Base-by-base conservation (phyloP, 2,888 invertebrate species). In the Atethmia centrago region DNA sequence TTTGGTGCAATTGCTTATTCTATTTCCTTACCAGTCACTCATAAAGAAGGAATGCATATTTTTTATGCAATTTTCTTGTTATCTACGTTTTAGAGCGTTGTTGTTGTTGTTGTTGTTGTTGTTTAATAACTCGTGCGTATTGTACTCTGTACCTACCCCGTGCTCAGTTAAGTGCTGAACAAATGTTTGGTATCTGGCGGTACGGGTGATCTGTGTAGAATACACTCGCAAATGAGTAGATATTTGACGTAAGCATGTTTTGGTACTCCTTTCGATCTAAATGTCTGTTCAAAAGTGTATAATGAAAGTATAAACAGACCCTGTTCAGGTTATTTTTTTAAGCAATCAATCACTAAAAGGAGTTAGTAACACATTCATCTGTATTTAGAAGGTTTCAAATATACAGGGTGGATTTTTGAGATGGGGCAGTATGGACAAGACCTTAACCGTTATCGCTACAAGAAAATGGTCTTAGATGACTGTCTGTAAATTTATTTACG, bases 131-230 rank as follows among this genome's bases (percentile, higher is more conserved):
- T 79, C 77, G 64, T 72, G 74, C 47, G 73, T 69, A 85, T 78
- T 68, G 59, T 28, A 31, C 42, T 51, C 45, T 45, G 79, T 79
- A 31, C 16, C 9, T 28, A 47, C 21, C 5, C 21, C 0, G 49
- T 40, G 81, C 83, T 79, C 78, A 85, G 85, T 82, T 84, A 86
- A 88, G 90, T 86, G 87, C 76, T 88, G 68, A 64, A 79, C 88
- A 87, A 90, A 89, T 90, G 85, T 90, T 90, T 82, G 55, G 63
- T 88, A 80, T 84, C 81, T 79, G 80, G 79, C 79, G 74, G 83
- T 76, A 73, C 71, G 72, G 75, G 79, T 80, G 71, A 71, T 76
- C 28, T 82, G 79, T 77, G 74, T 65, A 78, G 79, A 72, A 65
- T 70, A 68, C 56, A 74, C 55, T 53, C 31, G 59, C 71, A 66